phyloP scores from a whole-genome alignment of 2,797 vertebrate genomes.

The Ammospiza maritima region DNA sequence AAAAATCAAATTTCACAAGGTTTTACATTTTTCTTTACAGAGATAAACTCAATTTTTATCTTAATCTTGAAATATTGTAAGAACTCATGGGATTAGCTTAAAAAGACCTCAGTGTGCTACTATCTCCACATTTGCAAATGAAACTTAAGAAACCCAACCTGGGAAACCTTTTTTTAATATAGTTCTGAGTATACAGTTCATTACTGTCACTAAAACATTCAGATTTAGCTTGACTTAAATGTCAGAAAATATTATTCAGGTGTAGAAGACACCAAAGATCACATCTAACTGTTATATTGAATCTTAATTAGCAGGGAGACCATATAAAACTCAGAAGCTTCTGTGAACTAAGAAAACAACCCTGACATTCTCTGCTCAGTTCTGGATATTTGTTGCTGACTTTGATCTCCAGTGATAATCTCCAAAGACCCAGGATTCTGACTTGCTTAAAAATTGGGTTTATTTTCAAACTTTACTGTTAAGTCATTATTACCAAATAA shows the following conservation, averaged over 20 bases:
- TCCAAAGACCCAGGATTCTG: conserved; percentile 1
- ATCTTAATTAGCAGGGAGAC: conserved; percentile 74
- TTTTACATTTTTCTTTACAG: not conserved
- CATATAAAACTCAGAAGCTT: conserved; percentile 31
- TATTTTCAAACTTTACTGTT: conserved; percentile 59
- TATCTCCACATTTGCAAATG: not conserved
- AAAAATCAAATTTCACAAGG: not conserved
- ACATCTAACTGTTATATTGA: conserved; percentile 57
- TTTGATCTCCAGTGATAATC: conserved; percentile 46
- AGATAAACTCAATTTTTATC: not conserved
- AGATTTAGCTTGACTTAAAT: conserved; percentile 69
- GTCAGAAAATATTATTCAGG: conserved; percentile 75
- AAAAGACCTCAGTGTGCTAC: not conserved
- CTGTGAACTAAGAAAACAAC: conserved; percentile 16
- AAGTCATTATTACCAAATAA: conserved; percentile 41
- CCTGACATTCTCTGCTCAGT: conserved; percentile 12
- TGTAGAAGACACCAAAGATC: conserved; percentile 70
- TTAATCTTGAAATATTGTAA: not conserved
- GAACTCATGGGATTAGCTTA: not conserved
- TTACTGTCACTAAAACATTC: conserved; percentile 44
- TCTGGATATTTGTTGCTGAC: conserved; percentile 48
- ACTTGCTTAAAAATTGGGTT: not conserved
- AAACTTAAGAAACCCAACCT: not conserved
- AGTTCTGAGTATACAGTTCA: conserved; percentile 55
- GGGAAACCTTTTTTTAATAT: conserved; percentile 52